Conservation (phyloP, 2,113 vertebrate genomes). For the Chelonoidis abingdonii region DNA sequence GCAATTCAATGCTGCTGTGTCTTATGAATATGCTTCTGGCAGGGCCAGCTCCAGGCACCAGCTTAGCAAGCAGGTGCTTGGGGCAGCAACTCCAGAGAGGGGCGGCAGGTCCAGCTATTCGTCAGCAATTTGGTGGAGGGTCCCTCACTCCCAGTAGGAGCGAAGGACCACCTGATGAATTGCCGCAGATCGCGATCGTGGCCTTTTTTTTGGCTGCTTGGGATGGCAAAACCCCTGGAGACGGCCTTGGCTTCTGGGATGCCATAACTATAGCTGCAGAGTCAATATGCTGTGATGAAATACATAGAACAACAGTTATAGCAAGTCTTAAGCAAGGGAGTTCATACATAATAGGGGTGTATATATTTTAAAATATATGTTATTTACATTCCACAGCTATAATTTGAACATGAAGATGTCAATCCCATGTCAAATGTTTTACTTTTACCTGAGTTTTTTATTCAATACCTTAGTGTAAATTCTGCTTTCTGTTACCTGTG, state of each 20-base stretch:
- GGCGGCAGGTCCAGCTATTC: too few species aligned
- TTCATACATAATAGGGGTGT: background rate
- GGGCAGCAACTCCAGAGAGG: too few species aligned
- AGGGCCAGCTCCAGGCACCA: too few species aligned
- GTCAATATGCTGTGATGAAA: background rate
- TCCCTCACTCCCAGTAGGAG: too few species aligned
- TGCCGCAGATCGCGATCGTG: too few species aligned
- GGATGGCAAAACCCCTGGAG: too few species aligned
- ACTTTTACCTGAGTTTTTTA: background rate
- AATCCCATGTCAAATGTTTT: background rate
- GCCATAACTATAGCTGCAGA: background rate
- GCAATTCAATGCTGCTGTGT: too few species aligned
- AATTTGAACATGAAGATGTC: too few species aligned
- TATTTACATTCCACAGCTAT: background rate
- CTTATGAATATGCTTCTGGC: background rate
- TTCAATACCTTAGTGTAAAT: background rate
- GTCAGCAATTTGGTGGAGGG: too few species aligned
- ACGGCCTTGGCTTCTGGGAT: background rate
- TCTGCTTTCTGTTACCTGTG: background rate
- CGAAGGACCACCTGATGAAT: too few species aligned
- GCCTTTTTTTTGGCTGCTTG: too few species aligned
- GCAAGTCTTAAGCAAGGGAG: background rate
- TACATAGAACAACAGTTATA: background rate
- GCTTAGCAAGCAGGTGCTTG: too few species aligned
- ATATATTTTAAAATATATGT: background rate